Evolutionary conservation across 2,888 invertebrate species (phyloP), one percentile per base, ranked within the genome.

Genomic region (Mamestra brassicae): DNA sequence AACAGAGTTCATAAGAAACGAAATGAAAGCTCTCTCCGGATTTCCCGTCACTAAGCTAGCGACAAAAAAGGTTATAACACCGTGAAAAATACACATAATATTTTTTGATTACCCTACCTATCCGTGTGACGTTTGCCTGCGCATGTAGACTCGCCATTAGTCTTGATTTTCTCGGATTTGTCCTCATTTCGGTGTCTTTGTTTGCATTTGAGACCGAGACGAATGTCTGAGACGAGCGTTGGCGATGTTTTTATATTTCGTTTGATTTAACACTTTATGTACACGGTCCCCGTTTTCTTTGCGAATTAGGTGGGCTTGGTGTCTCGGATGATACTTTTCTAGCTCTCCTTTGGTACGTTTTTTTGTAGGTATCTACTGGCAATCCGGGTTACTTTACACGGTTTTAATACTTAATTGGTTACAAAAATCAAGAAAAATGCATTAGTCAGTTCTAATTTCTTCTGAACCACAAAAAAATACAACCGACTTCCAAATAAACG

Each of bases 61-160:
- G 72, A 67, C 61, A 74, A 83, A 74, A 78, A 74, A 78, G 54
- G 69, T 77, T 64, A 60, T 74, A 79, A 67, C 15, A 17, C 79
- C 68, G 60, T 66, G 79, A 79, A 76, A 82, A 85, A 85, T 74
- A 79, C 80, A 74, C 70, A 82, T 79, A 79, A 85, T 84, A 85
- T 85, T 74, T 84, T 76, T 72, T 76, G 79, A 76, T 84, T 84
- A 82, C 74, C 64, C 71, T 76, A 70, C 84, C 74, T 78, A 78
- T 57, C 34, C 55, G 38, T 58, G 10, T 65, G 61, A 78, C 45
- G 70, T 68, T 66, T 71, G 50, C 68, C 42, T 50, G 57, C 11
- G 34, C 65, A 34, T 71, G 83, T 84, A 76, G 75, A 38, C 36
- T 55, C 5, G 52, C 78, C 62, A 81, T 84, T 61, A 64, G 50